phyloP scores from a whole-genome alignment of 2,797 vertebrate species.

The Oceanodroma leucorhoa region DNA sequence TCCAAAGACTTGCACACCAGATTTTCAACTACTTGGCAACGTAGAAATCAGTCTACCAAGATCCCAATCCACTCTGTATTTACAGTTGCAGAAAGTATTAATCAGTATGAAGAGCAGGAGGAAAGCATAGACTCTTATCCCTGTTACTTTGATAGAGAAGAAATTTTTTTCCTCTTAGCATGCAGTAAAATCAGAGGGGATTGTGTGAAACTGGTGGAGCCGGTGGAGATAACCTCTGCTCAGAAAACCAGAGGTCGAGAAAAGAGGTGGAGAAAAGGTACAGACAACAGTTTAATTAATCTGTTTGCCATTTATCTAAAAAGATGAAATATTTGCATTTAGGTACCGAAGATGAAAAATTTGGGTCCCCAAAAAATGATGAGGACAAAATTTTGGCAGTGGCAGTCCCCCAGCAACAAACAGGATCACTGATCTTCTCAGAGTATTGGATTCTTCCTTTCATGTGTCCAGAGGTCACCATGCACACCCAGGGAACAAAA shows the following conservation, averaged over 20 bases:
- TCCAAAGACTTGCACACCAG: not conserved
- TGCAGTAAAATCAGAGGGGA: not conserved
- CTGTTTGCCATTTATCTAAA: not conserved
- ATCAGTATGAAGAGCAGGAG: not conserved
- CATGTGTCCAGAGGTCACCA: not conserved
- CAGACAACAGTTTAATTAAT: not conserved
- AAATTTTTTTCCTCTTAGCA: not conserved
- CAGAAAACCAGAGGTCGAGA: not conserved
- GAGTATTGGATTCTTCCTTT: not conserved
- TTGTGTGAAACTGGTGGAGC: not conserved
- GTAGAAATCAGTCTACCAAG: not conserved
- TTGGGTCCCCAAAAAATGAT: accelerated
- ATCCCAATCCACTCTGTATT: not conserved
- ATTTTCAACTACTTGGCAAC: not conserved
- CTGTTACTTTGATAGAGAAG: not conserved
- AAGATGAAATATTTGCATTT: not conserved
- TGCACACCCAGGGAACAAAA: not conserved
- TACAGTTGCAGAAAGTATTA: not conserved
- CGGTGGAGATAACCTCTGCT: not conserved
- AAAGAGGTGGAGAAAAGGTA: not conserved
- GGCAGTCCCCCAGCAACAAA: not conserved
- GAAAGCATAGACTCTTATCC: not conserved
- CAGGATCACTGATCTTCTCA: not conserved
- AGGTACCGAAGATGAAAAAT: not conserved
- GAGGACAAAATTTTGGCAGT: not conserved